phyloP scores from a whole-genome alignment of 2,888 invertebrate genomes.

The Latheticus oryzae region DNA sequence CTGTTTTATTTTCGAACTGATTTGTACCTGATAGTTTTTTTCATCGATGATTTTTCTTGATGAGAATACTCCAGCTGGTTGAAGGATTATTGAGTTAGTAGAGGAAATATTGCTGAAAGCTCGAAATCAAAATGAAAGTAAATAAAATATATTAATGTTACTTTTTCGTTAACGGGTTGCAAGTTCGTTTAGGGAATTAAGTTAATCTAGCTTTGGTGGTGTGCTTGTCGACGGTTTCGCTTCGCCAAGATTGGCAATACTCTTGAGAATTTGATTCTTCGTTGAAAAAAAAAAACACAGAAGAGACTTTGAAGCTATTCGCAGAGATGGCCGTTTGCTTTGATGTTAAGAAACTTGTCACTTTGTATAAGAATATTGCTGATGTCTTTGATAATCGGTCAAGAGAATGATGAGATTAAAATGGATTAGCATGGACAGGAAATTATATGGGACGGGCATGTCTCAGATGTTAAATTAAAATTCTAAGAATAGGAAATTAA shows the following conservation, averaged over 20 bases:
- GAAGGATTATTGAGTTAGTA: constrained; percentile 15
- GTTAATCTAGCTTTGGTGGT: constrained; percentile 42
- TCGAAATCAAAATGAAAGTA: constrained; percentile 34
- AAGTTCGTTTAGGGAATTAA: constrained; percentile 39
- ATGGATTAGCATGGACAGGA: constrained; percentile 11
- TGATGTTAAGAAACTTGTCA: constrained; percentile 26
- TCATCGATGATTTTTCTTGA: too few species aligned
- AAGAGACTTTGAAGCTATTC: constrained; percentile 25
- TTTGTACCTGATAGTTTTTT: too few species aligned
- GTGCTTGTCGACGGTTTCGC: constrained; percentile 39
- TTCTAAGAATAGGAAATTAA: too few species aligned
- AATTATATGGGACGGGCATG: too few species aligned
- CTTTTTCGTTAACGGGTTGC: constrained; percentile 38
- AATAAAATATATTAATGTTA: constrained; percentile 37
- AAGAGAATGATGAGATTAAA: constrained; percentile 11
- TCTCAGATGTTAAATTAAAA: too few species aligned
- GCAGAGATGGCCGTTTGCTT: constrained; percentile 23
- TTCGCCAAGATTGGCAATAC: constrained; percentile 38
- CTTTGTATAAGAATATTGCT: constrained; percentile 18
- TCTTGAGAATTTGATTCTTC: constrained; percentile 32
- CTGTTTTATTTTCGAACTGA: too few species aligned
- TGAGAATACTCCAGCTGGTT: constrained; percentile 4
- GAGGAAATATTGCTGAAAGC: constrained; percentile 22
- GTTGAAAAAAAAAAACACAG: constrained; percentile 33
- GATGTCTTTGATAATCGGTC: constrained; percentile 10